phyloP scores from a whole-genome alignment of 2,888 invertebrate genomes.

The Pediacus dermestoides region DNA sequence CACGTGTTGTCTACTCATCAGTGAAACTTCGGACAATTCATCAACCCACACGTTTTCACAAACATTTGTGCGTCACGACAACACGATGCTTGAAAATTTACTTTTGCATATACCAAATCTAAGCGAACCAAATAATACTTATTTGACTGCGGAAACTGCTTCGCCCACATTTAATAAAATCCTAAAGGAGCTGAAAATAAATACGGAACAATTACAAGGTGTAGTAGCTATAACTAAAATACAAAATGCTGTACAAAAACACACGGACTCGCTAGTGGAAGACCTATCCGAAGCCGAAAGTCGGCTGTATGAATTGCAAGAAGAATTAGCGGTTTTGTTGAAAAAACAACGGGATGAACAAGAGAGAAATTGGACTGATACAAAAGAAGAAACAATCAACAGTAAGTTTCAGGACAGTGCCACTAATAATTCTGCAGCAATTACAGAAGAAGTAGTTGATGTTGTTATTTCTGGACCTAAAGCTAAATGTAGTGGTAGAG shows the following conservation, averaged over 20 bases:
- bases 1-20: conserved; percentile 59
- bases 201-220: conserved; percentile 33
- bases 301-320: conserved; percentile 44
- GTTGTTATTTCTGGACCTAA: too few species aligned
- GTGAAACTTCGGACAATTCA: conserved; percentile 51
- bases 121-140: conserved; percentile 41
- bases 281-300: conserved; percentile 41
- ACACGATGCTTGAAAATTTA: conserved; percentile 55
- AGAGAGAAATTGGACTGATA: too few species aligned
- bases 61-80: conserved; percentile 59
- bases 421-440: too few species aligned
- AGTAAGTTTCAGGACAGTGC: too few species aligned
- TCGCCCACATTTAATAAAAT: conserved; percentile 39
- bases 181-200: conserved; percentile 33
- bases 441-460: too few species aligned
- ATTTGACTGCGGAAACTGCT: conserved; percentile 25
- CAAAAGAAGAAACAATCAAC: too few species aligned
- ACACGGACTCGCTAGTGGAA: conserved; percentile 38
- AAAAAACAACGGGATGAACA: too few species aligned
- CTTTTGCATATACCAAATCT: conserved; percentile 53
- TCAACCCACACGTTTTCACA: conserved; percentile 63
- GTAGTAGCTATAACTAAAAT: conserved; percentile 38
- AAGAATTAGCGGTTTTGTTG: too few species aligned
- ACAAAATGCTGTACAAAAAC: conserved; percentile 42
- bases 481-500: too few species aligned